Base-by-base conservation (phyloP, 1,140 invertebrate species). In the Rhagoletis zephyria region DNA sequence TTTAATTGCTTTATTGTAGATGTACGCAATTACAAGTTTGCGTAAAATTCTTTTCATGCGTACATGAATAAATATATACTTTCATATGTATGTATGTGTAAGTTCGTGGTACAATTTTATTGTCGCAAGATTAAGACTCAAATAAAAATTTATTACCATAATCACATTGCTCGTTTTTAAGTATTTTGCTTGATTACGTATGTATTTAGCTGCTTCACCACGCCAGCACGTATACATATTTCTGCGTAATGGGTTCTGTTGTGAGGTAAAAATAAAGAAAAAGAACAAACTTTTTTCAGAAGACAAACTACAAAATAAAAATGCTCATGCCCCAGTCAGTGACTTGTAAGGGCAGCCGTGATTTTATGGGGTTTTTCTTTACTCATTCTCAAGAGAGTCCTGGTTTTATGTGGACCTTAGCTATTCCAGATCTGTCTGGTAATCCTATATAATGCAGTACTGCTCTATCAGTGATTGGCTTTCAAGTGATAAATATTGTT, bases 41-140 rank as follows among this genome's bases (percentile, higher is more conserved):
- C 48, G 56, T 30, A 51, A 7, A 12, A 56, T 7, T 56, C 51
- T 16, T 45, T 42, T 59, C 10, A 81, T 14, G 10, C 14, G 9
- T 14, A 51, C 5, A 74, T 42, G 45, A 1, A 5, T 1, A 7
- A 2, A 16, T 48, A 42, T 14, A 16, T 10, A 51, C n/a, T 56
- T 56, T 30, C 30, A 48, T 30, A 30, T 30, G 30, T 30, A 30
- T 30, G 30, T 30, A 30, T 30, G 30, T 30, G 0, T 30, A 30
- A 30, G 30, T 30, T 30, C 30, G 30, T 30, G 30, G 30, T 56
- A 56, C 30, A 48, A n/a, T 81, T 56, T 81, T 56, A 56, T 48
- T 81, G 45, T 81, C 74, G 48, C 74, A 81, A 81, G 74, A 81
- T 81, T 81, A 81, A 30, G 74, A 19, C 74, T 56, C 48, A 14